phyloP scores from a whole-genome alignment of 1,140 invertebrate species.

The Dendroctonus ponderosae region DNA sequence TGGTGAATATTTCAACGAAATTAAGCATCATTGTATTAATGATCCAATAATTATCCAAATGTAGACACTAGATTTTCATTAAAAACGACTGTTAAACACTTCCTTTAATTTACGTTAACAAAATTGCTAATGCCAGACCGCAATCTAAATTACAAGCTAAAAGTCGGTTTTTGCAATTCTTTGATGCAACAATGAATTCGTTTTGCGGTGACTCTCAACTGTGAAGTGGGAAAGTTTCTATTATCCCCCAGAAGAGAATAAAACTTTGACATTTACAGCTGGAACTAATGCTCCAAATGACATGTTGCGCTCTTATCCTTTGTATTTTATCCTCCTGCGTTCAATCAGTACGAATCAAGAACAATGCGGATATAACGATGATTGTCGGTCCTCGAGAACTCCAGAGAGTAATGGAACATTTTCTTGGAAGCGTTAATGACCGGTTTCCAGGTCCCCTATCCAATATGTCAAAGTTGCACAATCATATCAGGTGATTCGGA shows the following conservation, averaged over 20 bases:
- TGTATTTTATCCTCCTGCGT: constrained; percentile 36
- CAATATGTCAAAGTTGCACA: constrained; percentile 46
- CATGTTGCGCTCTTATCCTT: constrained; percentile 34
- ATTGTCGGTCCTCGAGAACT: constrained; percentile 44
- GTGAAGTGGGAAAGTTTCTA: constrained; percentile 1
- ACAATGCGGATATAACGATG: constrained; percentile 48
- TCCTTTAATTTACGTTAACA: too few species aligned
- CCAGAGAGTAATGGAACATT: constrained; percentile 45
- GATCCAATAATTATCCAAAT: too few species aligned
- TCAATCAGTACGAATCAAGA: constrained; percentile 40
- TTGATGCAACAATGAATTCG: too few species aligned
- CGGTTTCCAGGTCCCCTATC: constrained; percentile 39
- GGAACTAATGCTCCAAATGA: constrained; percentile 23
- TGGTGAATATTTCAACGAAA: too few species aligned
- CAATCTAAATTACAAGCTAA: too few species aligned
- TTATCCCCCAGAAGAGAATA: constrained; percentile 14
- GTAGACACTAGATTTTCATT: too few species aligned
- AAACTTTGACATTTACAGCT: constrained; percentile 42
- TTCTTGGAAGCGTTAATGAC: constrained; percentile 46
- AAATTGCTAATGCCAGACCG: too few species aligned
- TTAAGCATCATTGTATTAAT: too few species aligned
- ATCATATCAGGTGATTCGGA: constrained; percentile 43
- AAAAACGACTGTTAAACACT: too few species aligned
- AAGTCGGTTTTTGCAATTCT: too few species aligned
- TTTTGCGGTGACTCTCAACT: too few species aligned